These are phyloP conservation scores for Channallabes apus DNA, from an alignment of 2,797 vertebrate genomes.

Conservation along the genomic window DNA sequence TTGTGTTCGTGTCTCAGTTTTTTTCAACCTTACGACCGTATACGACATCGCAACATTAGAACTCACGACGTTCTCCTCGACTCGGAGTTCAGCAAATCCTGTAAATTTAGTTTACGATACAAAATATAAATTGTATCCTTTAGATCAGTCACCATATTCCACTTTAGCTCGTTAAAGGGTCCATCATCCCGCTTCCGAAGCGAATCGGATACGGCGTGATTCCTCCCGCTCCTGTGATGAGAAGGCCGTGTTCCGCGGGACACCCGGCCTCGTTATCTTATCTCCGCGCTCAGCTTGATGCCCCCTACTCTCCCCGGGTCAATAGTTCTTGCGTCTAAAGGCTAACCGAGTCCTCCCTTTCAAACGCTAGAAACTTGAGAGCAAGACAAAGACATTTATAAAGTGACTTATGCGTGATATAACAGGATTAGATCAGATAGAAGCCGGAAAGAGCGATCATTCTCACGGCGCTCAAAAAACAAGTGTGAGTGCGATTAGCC, in stretches of 20 bases:
- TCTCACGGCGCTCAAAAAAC: conserved; percentile 30
- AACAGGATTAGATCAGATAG: conserved; percentile 46
- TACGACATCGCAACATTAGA: too few relatives aligned
- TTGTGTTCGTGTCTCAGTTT: too few relatives aligned
- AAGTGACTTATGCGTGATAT: conserved; percentile 41
- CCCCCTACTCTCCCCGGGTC: conserved; percentile 14
- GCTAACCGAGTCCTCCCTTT: conserved; percentile 20
- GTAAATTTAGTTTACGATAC: too few relatives aligned
- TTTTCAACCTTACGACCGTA: neutral
- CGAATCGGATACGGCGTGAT: neutral
- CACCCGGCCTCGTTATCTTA: conserved; percentile 1
- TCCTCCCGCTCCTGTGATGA: neutral
- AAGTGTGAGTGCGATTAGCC: conserved; percentile 4
- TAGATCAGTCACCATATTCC: neutral
- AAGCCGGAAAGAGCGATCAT: conserved; percentile 39
- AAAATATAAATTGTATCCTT: neutral
- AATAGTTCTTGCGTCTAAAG: conserved; percentile 20
- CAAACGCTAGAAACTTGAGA: conserved; percentile 10
- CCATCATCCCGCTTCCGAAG: neutral
- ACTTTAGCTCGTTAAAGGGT: neutral
- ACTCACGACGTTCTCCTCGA: neutral
- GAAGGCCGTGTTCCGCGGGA: neutral
- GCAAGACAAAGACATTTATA: conserved; percentile 21
- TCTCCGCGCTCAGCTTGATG: conserved; percentile 2
- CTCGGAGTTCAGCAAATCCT: neutral